These are phyloP conservation scores for Cyprinodon variegatus DNA, from an alignment of 2,113 vertebrate genomes.

Conservation along the genomic window DNA sequence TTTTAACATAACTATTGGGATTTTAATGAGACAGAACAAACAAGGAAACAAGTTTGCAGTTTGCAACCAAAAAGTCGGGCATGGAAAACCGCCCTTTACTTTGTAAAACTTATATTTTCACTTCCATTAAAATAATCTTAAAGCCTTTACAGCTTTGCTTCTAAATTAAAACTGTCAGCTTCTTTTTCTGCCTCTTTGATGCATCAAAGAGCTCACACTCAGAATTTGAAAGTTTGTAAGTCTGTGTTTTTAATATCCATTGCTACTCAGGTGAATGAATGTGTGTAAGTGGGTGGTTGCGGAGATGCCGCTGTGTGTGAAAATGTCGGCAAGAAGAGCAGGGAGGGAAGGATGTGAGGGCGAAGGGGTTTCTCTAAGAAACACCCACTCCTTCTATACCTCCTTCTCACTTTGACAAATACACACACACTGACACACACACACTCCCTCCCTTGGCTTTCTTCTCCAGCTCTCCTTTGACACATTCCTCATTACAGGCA, in stretches of 20 bases:
- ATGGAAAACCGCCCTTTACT: neutral
- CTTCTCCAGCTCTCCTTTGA: slow-evolving; percentile 49
- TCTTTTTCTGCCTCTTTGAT: slow-evolving; percentile 1
- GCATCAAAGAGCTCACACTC: slow-evolving; percentile 12
- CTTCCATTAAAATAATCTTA: neutral
- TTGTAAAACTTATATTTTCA: neutral
- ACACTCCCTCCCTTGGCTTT: slow-evolving; percentile 22
- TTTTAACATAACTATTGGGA: no score
- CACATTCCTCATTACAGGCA: slow-evolving; percentile 72
- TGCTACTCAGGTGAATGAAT: slow-evolving; percentile 13
- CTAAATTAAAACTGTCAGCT: neutral
- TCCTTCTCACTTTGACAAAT: slow-evolving; percentile 48
- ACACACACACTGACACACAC: slow-evolving; percentile 17
- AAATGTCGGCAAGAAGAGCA: slow-evolving; percentile 42
- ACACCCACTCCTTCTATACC: slow-evolving; percentile 62
- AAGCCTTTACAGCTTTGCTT: neutral
- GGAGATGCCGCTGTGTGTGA: slow-evolving; percentile 40
- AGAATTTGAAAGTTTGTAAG: slow-evolving; percentile 43
- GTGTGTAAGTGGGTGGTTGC: slow-evolving; percentile 48
- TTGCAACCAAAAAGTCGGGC: no score
- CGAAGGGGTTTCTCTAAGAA: slow-evolving; percentile 73
- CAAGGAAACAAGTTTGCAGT: no score
- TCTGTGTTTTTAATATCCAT: slow-evolving; percentile 30
- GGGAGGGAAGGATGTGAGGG: slow-evolving; percentile 52
- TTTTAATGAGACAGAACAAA: no score